phyloP scores from a whole-genome alignment of 2,888 invertebrate genomes.

The Polydrusus pterygomalis region DNA sequence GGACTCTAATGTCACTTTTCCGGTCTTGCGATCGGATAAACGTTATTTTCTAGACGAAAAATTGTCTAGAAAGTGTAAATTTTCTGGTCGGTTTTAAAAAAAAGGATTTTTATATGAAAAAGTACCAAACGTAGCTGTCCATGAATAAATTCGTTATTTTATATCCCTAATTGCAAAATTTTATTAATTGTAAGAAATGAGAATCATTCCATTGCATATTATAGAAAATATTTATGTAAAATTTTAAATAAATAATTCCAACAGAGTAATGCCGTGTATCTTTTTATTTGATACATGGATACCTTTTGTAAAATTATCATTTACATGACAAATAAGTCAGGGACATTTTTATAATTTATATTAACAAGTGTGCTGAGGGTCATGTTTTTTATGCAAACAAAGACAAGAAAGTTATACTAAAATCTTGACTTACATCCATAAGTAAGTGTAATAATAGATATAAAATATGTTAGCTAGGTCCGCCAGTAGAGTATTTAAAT shows the following conservation, averaged over 20 bases:
- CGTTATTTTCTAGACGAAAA: too few species aligned
- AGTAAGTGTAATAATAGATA: constrained; percentile 15
- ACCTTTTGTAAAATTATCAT: neutral
- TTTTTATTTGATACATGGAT: neutral
- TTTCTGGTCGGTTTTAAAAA: too few species aligned
- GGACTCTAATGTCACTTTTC: too few species aligned
- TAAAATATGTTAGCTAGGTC: neutral
- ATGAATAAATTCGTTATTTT: too few species aligned
- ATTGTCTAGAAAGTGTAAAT: too few species aligned
- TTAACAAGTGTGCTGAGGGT: neutral
- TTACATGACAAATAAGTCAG: constrained; percentile 1
- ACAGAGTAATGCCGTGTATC: neutral
- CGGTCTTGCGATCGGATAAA: too few species aligned
- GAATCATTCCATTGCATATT: too few species aligned
- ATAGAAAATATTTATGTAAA: neutral
- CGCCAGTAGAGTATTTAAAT: neutral
- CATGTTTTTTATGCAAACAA: constrained; percentile 15
- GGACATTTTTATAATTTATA: constrained; percentile 14
- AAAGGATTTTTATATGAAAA: too few species aligned
- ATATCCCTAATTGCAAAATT: too few species aligned
- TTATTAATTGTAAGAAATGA: too few species aligned
- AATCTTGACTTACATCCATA: constrained; percentile 11
- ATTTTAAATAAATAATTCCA: neutral
- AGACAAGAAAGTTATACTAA: neutral
- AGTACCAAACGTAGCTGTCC: too few species aligned